Conservation (phyloP, 2,888 invertebrate species). For the Poecilobothrus nobilitatus region DNA sequence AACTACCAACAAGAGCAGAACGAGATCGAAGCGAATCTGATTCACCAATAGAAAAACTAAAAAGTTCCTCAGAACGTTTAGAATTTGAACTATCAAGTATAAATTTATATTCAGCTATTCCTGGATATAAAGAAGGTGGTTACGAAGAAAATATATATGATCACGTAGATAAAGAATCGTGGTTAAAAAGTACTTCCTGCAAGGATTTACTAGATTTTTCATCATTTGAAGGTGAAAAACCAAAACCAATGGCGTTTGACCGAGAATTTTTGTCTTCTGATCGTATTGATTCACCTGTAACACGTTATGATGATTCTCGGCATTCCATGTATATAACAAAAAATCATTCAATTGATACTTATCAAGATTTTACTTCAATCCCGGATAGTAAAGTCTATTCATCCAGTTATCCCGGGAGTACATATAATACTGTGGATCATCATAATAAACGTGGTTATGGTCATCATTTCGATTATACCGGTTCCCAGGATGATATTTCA, state of each 20-base stretch:
- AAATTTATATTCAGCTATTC: conserved; percentile 49
- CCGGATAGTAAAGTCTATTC: conserved; percentile 69
- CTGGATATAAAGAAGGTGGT: conserved; percentile 32
- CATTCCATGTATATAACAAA: conserved; percentile 54
- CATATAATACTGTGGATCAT: conserved; percentile 49
- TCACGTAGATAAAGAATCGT: conserved; percentile 44
- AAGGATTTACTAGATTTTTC: conserved; percentile 71
- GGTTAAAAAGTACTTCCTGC: conserved; percentile 76
- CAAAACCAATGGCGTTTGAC: conserved; percentile 44
- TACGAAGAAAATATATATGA: conserved; percentile 39
- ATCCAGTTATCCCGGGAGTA: conserved; percentile 77
- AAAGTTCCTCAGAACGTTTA: conserved; percentile 43
- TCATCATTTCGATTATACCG: conserved; percentile 44
- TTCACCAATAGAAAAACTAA: conserved; percentile 31
- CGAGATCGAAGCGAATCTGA: conserved; percentile 28
- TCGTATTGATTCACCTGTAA: conserved; percentile 60
- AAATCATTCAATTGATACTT: conserved; percentile 57
- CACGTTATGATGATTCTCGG: conserved; percentile 61
- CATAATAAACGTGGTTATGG: conserved; percentile 49
- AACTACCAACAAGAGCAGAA: conserved; percentile 21
- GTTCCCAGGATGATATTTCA: conserved; percentile 77
- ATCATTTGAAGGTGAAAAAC: conserved; percentile 51
- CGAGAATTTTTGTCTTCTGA: conserved; percentile 44
- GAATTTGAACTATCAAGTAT: conserved; percentile 52
- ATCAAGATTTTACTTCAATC: conserved; percentile 53